Conservation (phyloP, 2,113 vertebrate species). For the Cochlearius cochlearius region DNA sequence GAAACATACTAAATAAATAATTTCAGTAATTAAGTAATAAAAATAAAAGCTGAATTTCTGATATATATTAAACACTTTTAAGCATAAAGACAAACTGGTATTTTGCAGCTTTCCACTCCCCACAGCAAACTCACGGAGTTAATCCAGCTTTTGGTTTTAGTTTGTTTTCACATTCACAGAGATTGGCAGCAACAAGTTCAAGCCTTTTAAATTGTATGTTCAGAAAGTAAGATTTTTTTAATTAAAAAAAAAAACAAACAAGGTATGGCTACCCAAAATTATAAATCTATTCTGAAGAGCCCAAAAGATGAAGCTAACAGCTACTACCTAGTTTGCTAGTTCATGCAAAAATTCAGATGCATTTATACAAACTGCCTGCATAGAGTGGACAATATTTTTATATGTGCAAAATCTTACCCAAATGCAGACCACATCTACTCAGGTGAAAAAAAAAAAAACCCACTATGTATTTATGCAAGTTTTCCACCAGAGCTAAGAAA, state of each 20-base stretch:
- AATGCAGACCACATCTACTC: rapidly evolving
- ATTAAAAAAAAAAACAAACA: neutral
- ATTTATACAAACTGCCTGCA: neutral
- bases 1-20: neutral
- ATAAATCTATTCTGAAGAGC: neutral
- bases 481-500: neutral
- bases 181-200: neutral
- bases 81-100: neutral
- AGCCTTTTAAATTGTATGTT: neutral
- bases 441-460: neutral
- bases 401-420: neutral
- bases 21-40: neutral
- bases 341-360: neutral
- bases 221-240: neutral
- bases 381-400: neutral
- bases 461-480: neutral
- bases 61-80: neutral
- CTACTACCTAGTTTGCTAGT: neutral
- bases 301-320: neutral
- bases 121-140: neutral
- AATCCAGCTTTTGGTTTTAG: neutral
- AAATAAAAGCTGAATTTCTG: neutral
- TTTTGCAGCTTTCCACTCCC: neutral
- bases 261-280: neutral
- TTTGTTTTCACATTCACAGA: neutral